Percentiles rank a stretch among this genome's conserved stretches.
phyloP scores from a whole-genome alignment of 2,113 vertebrate species.

The Dermatemys mawii region DNA sequence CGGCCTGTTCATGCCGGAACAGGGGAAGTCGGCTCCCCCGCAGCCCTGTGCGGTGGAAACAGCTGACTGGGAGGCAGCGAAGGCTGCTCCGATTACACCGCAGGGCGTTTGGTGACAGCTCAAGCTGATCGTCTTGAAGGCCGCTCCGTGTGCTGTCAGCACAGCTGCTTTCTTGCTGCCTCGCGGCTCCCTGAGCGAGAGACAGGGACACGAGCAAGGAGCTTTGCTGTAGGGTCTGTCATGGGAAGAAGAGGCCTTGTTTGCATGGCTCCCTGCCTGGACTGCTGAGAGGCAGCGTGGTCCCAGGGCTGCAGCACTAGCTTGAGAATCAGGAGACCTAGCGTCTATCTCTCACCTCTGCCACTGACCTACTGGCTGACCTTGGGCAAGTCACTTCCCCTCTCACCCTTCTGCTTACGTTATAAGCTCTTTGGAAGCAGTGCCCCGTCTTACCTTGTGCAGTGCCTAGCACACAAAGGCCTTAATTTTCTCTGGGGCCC shows the following conservation, averaged over 20 bases:
- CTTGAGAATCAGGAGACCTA: neutral
- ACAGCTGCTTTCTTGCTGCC: neutral
- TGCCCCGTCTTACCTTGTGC: neutral
- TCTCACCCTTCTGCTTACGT: neutral
- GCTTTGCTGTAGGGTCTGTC: neutral
- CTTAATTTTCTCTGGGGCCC: neutral
- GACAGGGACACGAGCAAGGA: neutral
- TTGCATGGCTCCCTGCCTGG: neutral
- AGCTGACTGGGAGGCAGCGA: neutral
- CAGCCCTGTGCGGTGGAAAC: fast-evolving
- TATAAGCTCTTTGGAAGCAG: neutral
- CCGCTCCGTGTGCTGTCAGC: neutral
- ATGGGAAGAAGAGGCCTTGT: neutral
- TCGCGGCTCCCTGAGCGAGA: neutral
- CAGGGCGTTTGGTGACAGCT: neutral
- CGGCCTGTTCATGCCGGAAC: neutral
- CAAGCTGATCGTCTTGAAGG: neutral
- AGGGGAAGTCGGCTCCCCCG: fast-evolving
- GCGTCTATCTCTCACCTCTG: neutral
- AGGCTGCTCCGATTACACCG: fast-evolving
- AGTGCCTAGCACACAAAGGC: neutral
- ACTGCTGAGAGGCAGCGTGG: neutral
- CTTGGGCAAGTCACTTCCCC: neutral
- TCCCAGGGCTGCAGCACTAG: neutral
- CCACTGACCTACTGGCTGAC: neutral